A percentile compares a stretch with the other conserved stretches of the same genome.
These are phyloP conservation scores for Laticauda colubrina DNA, from an alignment of 2,113 vertebrate species.

Conservation along the genomic window DNA sequence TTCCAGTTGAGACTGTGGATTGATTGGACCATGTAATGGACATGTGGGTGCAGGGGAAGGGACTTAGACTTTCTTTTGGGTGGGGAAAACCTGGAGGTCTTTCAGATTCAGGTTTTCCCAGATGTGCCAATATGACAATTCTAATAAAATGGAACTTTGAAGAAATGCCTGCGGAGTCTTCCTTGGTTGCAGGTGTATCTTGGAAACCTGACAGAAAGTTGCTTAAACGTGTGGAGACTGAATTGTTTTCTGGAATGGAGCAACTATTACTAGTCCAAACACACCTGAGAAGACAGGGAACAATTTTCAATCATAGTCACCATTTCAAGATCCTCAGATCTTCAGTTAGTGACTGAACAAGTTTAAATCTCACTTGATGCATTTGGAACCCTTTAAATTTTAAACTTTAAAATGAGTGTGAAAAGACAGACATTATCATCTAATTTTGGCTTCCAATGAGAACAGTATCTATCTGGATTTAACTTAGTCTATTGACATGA, in stretches of 20 bases:
- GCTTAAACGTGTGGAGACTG: neutral
- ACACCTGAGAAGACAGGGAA: neutral
- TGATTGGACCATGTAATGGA: too few species aligned
- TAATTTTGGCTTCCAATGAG: neutral
- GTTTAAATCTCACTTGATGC: neutral
- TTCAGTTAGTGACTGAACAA: neutral
- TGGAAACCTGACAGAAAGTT: neutral
- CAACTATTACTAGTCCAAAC: neutral
- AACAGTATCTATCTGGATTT: neutral
- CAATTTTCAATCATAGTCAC: neutral
- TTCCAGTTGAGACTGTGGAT: too few species aligned
- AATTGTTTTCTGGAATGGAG: neutral
- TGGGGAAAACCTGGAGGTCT: too few species aligned
- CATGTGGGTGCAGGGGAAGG: too few species aligned
- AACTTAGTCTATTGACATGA: neutral
- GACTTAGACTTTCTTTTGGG: too few species aligned
- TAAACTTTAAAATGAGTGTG: neutral
- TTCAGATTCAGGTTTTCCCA: too few species aligned
- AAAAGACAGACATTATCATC: neutral
- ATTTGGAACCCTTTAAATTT: neutral
- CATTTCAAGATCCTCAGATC: neutral
- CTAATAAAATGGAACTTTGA: too few species aligned
- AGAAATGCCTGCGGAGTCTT: too few species aligned
- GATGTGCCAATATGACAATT: too few species aligned
- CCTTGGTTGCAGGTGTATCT: too few species aligned